phyloP scores from a whole-genome alignment of 2,113 vertebrate species.

The Periophthalmus modestus region DNA sequence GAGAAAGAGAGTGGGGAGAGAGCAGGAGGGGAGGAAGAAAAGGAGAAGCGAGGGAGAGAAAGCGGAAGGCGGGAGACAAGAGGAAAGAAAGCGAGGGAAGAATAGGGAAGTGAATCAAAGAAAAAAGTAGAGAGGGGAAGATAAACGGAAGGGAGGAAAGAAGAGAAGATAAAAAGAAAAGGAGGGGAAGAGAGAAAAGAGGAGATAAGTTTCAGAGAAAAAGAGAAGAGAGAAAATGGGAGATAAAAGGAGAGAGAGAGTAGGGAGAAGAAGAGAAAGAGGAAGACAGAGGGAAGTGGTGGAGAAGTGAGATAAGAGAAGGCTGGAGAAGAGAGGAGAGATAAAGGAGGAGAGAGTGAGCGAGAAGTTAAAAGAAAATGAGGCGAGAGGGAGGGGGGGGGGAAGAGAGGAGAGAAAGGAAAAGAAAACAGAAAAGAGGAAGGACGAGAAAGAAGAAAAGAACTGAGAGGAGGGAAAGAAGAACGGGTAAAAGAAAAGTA shows the following conservation, averaged over 20 bases:
- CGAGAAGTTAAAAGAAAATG: not conserved
- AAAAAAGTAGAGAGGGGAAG: not conserved
- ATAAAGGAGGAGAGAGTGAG: not conserved
- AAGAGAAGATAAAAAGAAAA: not conserved
- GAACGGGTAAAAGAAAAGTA: not conserved
- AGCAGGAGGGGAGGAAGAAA: no score
- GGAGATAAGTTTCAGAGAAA: no score
- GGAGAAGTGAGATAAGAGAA: not conserved
- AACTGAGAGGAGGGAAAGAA: constrained; percentile 5
- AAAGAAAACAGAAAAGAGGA: not conserved
- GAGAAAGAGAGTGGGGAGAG: no score
- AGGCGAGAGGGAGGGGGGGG: not conserved
- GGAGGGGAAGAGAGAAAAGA: not conserved
- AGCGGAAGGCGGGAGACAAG: no score
- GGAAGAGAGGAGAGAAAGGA: not conserved
- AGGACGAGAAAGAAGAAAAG: not conserved
- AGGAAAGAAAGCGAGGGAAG: no score
- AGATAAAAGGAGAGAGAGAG: not conserved
- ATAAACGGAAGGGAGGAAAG: no score
- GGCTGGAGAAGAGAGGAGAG: not conserved
- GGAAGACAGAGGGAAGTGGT: not conserved
- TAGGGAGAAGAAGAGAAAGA: constrained; percentile 4
- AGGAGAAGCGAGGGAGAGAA: no score
- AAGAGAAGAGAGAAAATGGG: not conserved
- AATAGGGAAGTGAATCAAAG: not conserved